Evolutionary conservation across 2,113 vertebrate species (phyloP), one percentile per base, ranked within the genome.

Genomic region (Mugil cephalus): DNA sequence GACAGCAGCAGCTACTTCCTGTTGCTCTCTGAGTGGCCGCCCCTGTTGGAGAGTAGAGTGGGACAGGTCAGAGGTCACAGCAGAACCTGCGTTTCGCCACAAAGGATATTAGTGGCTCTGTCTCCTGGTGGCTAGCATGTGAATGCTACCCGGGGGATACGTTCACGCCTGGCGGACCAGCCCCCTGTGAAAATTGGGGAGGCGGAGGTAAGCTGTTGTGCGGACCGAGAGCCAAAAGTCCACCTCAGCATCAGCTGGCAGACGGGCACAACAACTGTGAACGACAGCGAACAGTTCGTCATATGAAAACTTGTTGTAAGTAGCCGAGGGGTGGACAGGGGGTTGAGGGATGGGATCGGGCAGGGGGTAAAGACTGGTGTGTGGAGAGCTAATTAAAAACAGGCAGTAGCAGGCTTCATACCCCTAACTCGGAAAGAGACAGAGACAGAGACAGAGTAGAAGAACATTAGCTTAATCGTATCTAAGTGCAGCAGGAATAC

Each of bases 1-100:
- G 84, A 99, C 96, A 69, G 97, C 96, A 0, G 97, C 96, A 34
- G 98, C 98, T 84, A 99, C 97, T 89, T 99, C 97, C 69, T 99
- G 97, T 93, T 99, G 98, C 72, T 99, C 98, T 88, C 95, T 91
- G 84, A 98, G 92, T 46, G 97, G 96, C 83, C 96, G 95, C 82
- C 96, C 98, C 98, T 99, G 78, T 87, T 71, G 85, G 77, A 82
- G 82, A 89, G 67, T 75, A 93, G 67, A 91, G 79, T 80, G 68
- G 63, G 43, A 91, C 2, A 76, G 77, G 82, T 88, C 84, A 90
- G 80, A 85, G 74, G 85, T 88, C 79, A 87, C 86, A 75, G 47
- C 30, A 54, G 42, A 69, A 69, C 67, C 69, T 61, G 54, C 14
- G 42, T 63, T 76, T 77, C 76, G 65, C 77, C 79, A 84, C 79